Conservation (phyloP, 2,113 vertebrate species). For the Condylura cristata region DNA sequence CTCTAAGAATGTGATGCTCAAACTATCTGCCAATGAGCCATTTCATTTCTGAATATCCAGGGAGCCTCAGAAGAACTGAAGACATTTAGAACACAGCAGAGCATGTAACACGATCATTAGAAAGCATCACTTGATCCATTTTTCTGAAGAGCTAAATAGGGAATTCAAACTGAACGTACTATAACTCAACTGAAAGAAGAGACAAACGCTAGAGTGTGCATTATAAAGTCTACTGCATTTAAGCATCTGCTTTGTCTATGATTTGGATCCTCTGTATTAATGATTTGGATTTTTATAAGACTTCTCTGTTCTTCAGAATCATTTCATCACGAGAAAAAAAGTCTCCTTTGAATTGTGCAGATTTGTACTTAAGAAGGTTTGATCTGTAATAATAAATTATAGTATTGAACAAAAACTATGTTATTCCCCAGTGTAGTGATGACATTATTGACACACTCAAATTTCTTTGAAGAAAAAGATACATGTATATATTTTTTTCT, state of each 20-base stretch:
- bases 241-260: neutral
- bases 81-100: slow-evolving; percentile 76
- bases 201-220: neutral
- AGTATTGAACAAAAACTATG: neutral
- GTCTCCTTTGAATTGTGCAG: neutral
- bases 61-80: slow-evolving; percentile 62
- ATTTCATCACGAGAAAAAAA: neutral
- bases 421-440: neutral
- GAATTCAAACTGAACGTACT: neutral
- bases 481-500: neutral
- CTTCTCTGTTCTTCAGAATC: slow-evolving; percentile 10
- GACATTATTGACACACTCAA: neutral
- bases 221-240: neutral
- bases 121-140: slow-evolving; percentile 56
- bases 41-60: slow-evolving; percentile 61
- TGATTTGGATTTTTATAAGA: slow-evolving; percentile 12
- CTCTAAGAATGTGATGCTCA: slow-evolving; percentile 53
- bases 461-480: neutral
- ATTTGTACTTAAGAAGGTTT: neutral
- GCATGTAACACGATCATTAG: slow-evolving; percentile 70
- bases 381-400: neutral
- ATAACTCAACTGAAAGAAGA: slow-evolving; percentile 18
- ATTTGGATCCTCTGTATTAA: slow-evolving; percentile 37
- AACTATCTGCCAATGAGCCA: slow-evolving; percentile 66
- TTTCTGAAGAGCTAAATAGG: slow-evolving; percentile 56